Base-by-base conservation (phyloP, 2,797 vertebrate genomes). In the Platalea minor region DNA sequence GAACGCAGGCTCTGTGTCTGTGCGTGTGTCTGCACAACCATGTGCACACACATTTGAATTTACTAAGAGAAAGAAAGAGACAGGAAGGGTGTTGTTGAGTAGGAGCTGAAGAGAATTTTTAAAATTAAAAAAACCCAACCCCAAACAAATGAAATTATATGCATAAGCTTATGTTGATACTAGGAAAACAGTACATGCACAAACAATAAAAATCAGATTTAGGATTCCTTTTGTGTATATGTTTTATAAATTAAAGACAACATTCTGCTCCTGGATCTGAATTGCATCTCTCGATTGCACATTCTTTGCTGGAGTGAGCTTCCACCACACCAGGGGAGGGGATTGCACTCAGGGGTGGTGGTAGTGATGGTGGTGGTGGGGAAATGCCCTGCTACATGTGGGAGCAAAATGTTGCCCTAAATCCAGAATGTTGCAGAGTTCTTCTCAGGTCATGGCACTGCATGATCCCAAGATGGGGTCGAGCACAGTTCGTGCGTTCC, bases 191-290 rank as follows among this genome's bases (percentile, higher is more conserved):
- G 41, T 43, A 48, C 50, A 60, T 18, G 56, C 41, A 84, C 64
- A 94, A 91, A 72, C 39, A 93, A 85, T 91, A 72, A 57, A 89
- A 93, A 80, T 89, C 39, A 72, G 48, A 80, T 64, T 88, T 80
- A 77, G 60, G 16, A 63, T 65, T 91, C 60, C 61, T 41, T 91
- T 77, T 1, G 8, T 48, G 17, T 64, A 43, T 64, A n/a, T 4
- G 2, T 17, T 88, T 68, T 83, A 72, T 64, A 91, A 92, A 92
- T 95, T 68, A 92, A 89, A 96, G 79, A 84, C 57, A 92, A 84
- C 35, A 65, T 89, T 91, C n/a, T 88, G 61, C 68, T 96, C 29
- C 89, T 88, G 73, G 78, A 81, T 89, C 53, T 84, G 54, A 92
- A 68, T 26, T 65, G 37, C 13, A 75, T 35, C 59, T 50, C 63